These are phyloP conservation scores for Xestia xanthographa DNA, from an alignment of 2,888 invertebrate genomes.

Conservation along the genomic window DNA sequence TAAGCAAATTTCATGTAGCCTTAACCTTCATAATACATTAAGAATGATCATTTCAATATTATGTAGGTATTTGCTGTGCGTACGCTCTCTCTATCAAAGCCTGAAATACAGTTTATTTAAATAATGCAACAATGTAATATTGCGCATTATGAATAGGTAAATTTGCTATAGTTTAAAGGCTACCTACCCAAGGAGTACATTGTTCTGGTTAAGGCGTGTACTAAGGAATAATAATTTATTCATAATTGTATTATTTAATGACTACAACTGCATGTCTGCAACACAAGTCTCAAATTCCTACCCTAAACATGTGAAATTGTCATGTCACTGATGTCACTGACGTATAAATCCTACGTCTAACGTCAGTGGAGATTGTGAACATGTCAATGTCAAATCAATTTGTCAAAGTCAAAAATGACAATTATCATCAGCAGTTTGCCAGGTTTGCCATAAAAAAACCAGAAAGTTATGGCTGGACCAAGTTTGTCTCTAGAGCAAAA, in stretches of 20 bases:
- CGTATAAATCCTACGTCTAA: too few species aligned
- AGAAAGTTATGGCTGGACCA: background rate
- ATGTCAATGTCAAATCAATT: background rate
- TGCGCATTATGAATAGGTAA: background rate
- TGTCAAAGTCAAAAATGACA: constrained; percentile 3
- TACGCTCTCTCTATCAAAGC: background rate
- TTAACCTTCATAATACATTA: background rate
- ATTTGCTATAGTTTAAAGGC: background rate
- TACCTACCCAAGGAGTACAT: constrained; percentile 46
- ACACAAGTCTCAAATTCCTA: background rate
- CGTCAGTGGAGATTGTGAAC: too few species aligned
- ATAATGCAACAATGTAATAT: constrained; percentile 3
- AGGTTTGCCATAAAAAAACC: background rate
- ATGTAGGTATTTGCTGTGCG: background rate
- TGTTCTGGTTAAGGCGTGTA: constrained; percentile 34
- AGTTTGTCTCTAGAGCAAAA: background rate
- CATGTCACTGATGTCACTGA: too few species aligned
- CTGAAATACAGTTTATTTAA: background rate
- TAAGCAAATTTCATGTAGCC: background rate
- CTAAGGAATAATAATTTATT: constrained; percentile 52
- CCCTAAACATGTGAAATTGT: too few species aligned
- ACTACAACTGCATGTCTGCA: constrained; percentile 13
- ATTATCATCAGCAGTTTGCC: background rate
- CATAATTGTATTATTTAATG: constrained; percentile 39
- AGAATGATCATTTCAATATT: background rate